Evolutionary conservation across 2,888 invertebrate species (phyloP).

Genomic region (Sepioteuthis lessoniana): DNA sequence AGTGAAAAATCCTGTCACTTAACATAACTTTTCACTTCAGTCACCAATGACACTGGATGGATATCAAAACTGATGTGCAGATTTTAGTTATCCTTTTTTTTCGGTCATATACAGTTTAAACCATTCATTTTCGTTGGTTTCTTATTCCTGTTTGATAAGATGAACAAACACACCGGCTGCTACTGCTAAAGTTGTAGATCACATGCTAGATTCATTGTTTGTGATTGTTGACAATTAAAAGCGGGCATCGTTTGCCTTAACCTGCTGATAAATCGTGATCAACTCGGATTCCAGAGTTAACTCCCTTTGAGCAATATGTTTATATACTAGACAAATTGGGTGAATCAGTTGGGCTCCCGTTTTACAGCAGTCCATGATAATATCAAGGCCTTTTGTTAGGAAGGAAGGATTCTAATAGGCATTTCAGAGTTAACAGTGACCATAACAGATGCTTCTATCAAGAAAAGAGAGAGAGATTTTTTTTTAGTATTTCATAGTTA

Average conservation of each 20-base stretch:
- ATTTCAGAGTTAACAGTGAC: no score
- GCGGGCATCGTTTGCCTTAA: background rate
- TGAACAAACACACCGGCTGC: background rate
- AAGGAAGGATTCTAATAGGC: no score
- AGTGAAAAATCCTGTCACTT: constrained; percentile 1
- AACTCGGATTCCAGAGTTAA: background rate
- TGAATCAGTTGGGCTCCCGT: no score
- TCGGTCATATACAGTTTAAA: background rate
- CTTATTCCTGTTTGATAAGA: background rate
- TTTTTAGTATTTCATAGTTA: no score
- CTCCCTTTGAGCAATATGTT: background rate
- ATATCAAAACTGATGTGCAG: background rate
- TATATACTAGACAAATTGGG: no score
- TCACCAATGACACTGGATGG: background rate
- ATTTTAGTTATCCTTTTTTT: background rate
- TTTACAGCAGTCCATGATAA: no score
- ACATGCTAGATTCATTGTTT: background rate
- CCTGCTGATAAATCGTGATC: background rate
- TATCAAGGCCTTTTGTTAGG: no score
- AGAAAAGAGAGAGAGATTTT: no score
- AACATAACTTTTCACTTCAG: background rate
- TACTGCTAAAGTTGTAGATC: background rate
- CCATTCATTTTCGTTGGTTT: background rate
- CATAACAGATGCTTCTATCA: no score
- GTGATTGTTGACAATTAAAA: background rate